Conservation (phyloP, 2,113 vertebrate species). For the Notarius lentiginosus region DNA sequence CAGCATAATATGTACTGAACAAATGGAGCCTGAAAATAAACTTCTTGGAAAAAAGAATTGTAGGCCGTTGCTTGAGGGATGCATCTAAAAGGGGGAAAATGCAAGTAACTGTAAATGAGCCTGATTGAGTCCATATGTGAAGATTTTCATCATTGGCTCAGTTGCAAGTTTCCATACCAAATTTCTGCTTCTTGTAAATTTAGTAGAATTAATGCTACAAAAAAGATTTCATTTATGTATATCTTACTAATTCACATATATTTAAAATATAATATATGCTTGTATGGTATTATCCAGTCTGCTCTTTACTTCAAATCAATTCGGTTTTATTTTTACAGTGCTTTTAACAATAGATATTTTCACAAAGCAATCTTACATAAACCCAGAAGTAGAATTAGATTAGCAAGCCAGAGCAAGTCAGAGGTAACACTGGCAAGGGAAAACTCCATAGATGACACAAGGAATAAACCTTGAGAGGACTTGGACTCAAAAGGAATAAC, state of each 20-base stretch:
- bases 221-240: background rate
- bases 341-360: background rate
- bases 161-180: background rate
- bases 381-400: background rate
- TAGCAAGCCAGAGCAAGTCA: background rate
- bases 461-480: background rate
- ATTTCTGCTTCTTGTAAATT: background rate
- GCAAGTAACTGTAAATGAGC: background rate
- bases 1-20: slow-evolving; percentile 25
- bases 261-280: background rate
- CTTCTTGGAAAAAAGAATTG: background rate
- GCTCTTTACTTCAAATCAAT: background rate
- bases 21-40: slow-evolving; percentile 38
- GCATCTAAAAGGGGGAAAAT: background rate
- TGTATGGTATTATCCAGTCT: background rate
- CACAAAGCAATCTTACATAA: background rate
- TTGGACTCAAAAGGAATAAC: background rate
- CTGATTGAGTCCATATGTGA: slow-evolving; percentile 5
- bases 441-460: background rate
- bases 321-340: background rate
- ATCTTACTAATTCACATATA: background rate
- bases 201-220: background rate
- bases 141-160: background rate
- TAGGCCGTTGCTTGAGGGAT: background rate
- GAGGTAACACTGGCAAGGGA: background rate